Evolutionary conservation across 2,888 invertebrate species (phyloP).

Genomic region (Harmothoe impar): DNA sequence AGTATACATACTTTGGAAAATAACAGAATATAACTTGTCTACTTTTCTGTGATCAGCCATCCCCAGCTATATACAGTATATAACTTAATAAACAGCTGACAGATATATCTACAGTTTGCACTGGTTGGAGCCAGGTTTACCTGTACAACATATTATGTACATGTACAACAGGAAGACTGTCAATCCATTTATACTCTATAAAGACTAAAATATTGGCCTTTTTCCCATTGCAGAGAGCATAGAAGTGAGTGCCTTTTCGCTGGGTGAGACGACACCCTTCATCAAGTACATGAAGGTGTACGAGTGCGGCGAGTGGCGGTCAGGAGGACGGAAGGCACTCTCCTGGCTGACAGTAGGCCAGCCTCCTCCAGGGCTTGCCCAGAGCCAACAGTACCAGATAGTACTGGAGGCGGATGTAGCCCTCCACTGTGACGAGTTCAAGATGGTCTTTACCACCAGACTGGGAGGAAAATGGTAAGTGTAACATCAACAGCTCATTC

Average conservation of each 20-base stretch:
- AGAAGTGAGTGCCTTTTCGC: conserved; percentile 84
- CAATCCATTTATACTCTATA: too few species aligned
- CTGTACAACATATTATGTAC: too few species aligned
- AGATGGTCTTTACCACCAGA: conserved; percentile 85
- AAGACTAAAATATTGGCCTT: too few species aligned
- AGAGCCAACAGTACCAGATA: conserved; percentile 82
- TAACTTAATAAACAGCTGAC: too few species aligned
- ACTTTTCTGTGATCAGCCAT: too few species aligned
- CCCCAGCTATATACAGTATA: too few species aligned
- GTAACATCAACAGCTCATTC: too few species aligned
- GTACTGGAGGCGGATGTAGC: conserved; percentile 85
- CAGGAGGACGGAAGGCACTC: conserved; percentile 77
- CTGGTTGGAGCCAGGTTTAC: too few species aligned
- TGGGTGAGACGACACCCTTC: conserved; percentile 84
- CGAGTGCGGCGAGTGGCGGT: conserved; percentile 81
- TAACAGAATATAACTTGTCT: too few species aligned
- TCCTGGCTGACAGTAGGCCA: conserved; percentile 78
- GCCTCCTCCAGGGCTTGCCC: conserved; percentile 81
- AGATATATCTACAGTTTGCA: too few species aligned
- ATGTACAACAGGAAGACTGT: too few species aligned
- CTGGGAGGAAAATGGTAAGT: conserved; percentile 83
- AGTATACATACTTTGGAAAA: too few species aligned
- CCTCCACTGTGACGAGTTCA: conserved; percentile 85
- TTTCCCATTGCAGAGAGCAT: conserved; percentile 81
- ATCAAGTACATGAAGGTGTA: conserved; percentile 82